These are phyloP conservation scores for Pyrrhopygopsis socrates DNA, from an alignment of 2,888 invertebrate species.

Conservation along the genomic window DNA sequence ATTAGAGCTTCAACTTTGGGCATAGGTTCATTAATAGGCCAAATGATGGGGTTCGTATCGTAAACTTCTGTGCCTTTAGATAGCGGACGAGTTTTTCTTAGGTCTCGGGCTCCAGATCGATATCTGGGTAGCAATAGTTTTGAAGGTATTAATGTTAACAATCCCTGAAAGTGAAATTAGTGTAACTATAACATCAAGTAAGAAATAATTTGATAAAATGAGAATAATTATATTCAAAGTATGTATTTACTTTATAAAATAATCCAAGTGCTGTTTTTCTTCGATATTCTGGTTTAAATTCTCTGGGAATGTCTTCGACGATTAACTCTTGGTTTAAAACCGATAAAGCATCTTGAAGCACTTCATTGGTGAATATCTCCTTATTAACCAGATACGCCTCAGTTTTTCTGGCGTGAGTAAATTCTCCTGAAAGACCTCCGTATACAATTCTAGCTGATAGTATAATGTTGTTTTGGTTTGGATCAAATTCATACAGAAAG, in stretches of 20 bases:
- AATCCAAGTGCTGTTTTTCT: conserved; percentile 95
- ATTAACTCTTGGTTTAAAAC: conserved; percentile 95
- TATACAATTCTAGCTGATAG: conserved; percentile 95
- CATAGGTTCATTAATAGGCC: conserved; percentile 97
- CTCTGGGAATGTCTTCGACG: conserved; percentile 95
- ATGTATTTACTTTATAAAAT: conserved; percentile 96
- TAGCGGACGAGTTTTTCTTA: conserved; percentile 94
- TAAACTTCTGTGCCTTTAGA: conserved; percentile 96
- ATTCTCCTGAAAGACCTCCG: conserved; percentile 94
- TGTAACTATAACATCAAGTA: background rate
- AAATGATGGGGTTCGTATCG: conserved; percentile 95
- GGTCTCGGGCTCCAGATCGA: conserved; percentile 93
- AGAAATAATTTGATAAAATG: background rate
- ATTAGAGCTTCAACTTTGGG: conserved; percentile 96
- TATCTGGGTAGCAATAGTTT: conserved; percentile 92
- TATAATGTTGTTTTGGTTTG: conserved; percentile 88
- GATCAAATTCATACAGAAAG: conserved; percentile 95
- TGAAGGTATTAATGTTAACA: conserved; percentile 93
- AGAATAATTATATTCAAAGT: background rate
- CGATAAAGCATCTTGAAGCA: conserved; percentile 94
- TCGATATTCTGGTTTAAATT: conserved; percentile 95
- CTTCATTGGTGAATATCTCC: conserved; percentile 92
- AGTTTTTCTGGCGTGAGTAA: conserved; percentile 95
- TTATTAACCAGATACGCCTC: conserved; percentile 92
- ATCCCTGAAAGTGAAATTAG: conserved; percentile 90